These are phyloP conservation scores for Hetaerina titia DNA, from an alignment of 2,888 invertebrate genomes.

Conservation along the genomic window DNA sequence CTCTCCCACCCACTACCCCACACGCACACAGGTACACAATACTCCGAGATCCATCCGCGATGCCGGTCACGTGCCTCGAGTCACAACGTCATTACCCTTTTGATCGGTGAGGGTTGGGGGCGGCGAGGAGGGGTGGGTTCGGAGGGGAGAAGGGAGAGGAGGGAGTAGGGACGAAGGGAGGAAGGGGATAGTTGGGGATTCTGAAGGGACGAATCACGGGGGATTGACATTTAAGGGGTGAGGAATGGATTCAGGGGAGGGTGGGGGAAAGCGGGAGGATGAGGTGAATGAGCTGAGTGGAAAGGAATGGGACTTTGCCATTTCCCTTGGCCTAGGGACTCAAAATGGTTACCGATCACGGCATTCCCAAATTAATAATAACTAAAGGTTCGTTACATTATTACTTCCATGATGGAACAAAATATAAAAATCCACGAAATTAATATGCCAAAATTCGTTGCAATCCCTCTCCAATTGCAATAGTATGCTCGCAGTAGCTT, in stretches of 20 bases:
- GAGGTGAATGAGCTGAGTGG: background rate
- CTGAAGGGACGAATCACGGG: slow-evolving; percentile 3
- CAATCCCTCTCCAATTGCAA: no score
- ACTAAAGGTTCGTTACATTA: background rate
- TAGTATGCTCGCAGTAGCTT: no score
- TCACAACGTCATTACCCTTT: slow-evolving; percentile 65
- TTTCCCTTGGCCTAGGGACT: background rate
- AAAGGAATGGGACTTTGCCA: background rate
- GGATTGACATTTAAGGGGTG: slow-evolving; percentile 12
- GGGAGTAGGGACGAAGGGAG: background rate
- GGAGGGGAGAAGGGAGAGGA: background rate
- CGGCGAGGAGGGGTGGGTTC: background rate
- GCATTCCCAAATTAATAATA: background rate
- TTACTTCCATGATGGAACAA: background rate
- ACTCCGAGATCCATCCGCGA: background rate
- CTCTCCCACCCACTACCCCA: background rate
- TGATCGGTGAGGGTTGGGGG: slow-evolving; percentile 5
- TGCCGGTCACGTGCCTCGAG: slow-evolving; percentile 43
- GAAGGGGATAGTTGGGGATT: background rate
- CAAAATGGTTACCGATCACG: background rate
- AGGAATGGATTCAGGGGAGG: background rate
- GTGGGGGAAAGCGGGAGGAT: background rate
- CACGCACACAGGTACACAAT: background rate
- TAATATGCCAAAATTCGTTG: no score
- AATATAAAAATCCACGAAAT: no score